Evolutionary conservation across 2,888 invertebrate species (phyloP), one percentile per base, ranked within the genome.

Genomic region (Drosophila imparisetae): DNA sequence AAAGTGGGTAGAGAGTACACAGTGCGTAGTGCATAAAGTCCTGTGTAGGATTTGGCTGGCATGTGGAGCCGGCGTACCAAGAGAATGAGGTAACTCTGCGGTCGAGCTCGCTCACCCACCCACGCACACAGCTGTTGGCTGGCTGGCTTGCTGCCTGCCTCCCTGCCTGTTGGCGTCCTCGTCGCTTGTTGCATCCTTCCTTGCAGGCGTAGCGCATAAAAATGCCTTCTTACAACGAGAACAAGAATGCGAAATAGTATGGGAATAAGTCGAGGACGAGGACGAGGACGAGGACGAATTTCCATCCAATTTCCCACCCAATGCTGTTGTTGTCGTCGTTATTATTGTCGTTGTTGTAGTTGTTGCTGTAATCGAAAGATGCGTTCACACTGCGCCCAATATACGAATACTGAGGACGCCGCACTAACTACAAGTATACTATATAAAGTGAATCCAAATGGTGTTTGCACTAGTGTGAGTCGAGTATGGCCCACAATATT

Each of bases 201-300:
- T 77, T 69, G 63, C 74, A 66, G 74, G 63, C 70, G 71, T 59
- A 78, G 61, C 79, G 74, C 80, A 83, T 86, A 89, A 86, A 86
- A 86, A 89, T 86, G 86, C 89, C 90, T 88, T 81, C 90, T 88
- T 90, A 86, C 89, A 89, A 72, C 78, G 68, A 57, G 66, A 74
- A 59, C 63, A 75, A 61, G 63, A 69, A 72, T 48, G 54, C 34
- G 62, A 49, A 54, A 49, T 52, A 52, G 38, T 36, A 68, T 48
- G 68, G 42, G 57, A 58, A 55, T 49, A n/a, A 55, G 78, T 42
- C 62, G 58, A 53, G 52, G 32, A 40, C 36, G 49, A 45, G 53
- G 29, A 36, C 18, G 75, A 53, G 34, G 18, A 8, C 32, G 24
- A 15, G 53, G 40, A 50, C 36, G 45, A 32, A 29, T 40, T 58